Conservation (phyloP, 2,113 vertebrate genomes). For the Anguilla japonica region DNA sequence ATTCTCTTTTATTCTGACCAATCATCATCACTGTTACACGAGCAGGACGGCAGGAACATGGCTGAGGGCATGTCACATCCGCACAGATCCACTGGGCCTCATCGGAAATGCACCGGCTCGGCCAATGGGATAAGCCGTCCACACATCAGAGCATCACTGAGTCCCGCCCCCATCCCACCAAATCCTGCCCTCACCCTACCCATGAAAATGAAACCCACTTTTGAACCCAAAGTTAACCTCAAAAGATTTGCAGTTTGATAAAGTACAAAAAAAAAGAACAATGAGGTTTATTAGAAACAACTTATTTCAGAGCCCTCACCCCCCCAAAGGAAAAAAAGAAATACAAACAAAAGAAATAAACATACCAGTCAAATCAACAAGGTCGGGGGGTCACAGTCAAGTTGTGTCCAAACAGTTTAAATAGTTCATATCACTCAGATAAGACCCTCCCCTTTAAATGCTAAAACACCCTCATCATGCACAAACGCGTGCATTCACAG, state of each 20-base stretch:
- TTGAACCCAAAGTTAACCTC: neutral
- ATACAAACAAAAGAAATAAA: neutral
- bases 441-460: neutral
- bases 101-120: too few relatives aligned
- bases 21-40: neutral
- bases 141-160: too few relatives aligned
- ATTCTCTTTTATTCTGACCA: neutral
- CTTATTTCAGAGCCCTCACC: neutral
- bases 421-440: neutral
- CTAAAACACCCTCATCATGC: too few relatives aligned
- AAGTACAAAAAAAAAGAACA: neutral
- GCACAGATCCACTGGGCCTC: too few relatives aligned
- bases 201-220: neutral
- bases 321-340: neutral
- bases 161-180: too few relatives aligned
- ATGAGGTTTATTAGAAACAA: neutral
- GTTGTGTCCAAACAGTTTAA: neutral
- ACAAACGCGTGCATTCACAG: too few relatives aligned
- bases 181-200: too few relatives aligned
- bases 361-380: too few relatives aligned
- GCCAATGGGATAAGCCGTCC: too few relatives aligned
- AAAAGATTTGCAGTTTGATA: neutral
- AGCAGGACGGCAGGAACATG: neutral
- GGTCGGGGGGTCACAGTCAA: too few relatives aligned
- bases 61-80: too few relatives aligned